Base-by-base conservation (phyloP, 2,797 vertebrate species). In the Chelidonichthys spinosus region DNA sequence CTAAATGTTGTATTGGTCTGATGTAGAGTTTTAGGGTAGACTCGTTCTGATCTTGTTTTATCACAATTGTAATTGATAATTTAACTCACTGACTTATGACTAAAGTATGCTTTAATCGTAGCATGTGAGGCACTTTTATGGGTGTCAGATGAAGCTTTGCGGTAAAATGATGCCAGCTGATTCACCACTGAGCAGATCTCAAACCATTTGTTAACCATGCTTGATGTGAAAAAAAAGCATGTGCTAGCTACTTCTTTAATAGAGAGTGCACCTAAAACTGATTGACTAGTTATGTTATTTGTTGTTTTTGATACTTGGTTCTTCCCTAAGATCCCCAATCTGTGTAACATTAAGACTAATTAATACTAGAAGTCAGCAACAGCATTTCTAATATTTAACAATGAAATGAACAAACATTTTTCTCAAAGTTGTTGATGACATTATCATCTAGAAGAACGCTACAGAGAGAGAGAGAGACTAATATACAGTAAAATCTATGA, bases 91-190 rank as follows among this genome's bases (percentile, higher is more conserved):
- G 25, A 25, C 25, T 25, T 25, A 25, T 25, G 25, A 25, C 25
- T 25, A 25, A 25, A 25, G 25, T 25, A 25, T 25, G 25, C 25
- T 25, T 25, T 25, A 25, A 25, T 25, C 25, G 25, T 25, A 25
- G 25, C 25, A 2, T 25, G 25, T 2, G 25, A 25, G 25, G 25
- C 25, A 25, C 25, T 1, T 40, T 10, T 33, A 25, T 42, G 25
- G 47, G 39, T 50, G 58, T n/a, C 54, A 79, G 56, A 70, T 67
- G 43, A 52, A 53, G 44, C 17, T 61, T 37, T 81, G 46, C 44
- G 66, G 63, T 55, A 14, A 67, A 54, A 55, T 63, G 11, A 55
- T 18, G 14, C 42, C 36, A n/a, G 25, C n/a, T 15, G 15, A 33
- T 43, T 39, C 44, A 60, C 55, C 46, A 46, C 40, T 62, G 17